A percentile compares a stretch with the other conserved stretches of the same genome.
Conservation (phyloP, 2,113 vertebrate genomes). For the Forbesichthys agassizii region DNA sequence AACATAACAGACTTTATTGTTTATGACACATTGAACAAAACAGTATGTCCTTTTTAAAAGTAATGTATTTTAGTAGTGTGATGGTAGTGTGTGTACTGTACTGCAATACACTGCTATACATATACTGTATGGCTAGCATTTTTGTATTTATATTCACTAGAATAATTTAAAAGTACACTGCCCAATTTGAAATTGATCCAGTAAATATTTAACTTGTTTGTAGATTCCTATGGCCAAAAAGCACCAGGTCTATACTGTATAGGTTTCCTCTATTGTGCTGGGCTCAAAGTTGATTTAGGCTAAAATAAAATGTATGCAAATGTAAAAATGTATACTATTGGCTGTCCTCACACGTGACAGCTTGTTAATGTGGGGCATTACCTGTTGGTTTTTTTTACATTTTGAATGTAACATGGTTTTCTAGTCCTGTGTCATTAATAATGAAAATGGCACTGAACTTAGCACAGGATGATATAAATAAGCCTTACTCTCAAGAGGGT, state of each 20-base stretch:
- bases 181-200: conserved; percentile 19
- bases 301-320: conserved; percentile 19
- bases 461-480: conserved; percentile 58
- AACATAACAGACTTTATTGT: too few species aligned
- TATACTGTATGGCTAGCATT: not conserved
- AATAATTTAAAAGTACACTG: conserved; percentile 21
- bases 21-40: too few species aligned
- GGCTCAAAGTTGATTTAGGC: conserved; percentile 12
- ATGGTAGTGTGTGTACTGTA: not conserved
- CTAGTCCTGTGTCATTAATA: conserved; percentile 65
- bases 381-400: conserved; percentile 31
- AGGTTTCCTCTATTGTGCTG: conserved; percentile 20
- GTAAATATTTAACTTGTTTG: not conserved
- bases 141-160: conserved; percentile 28
- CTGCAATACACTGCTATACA: conserved; percentile 1
- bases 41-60: too few species aligned
- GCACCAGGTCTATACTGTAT: conserved; percentile 14
- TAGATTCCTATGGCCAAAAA: too few species aligned
- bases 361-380: conserved; percentile 43
- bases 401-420: conserved; percentile 44
- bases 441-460: conserved; percentile 61
- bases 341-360: conserved; percentile 39
- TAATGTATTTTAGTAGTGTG: too few species aligned
- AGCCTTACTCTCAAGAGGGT: conserved; percentile 40
- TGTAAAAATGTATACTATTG: conserved; percentile 17